phyloP scores from a whole-genome alignment of 2,797 vertebrate species.

The Ctenosaura bakeri region DNA sequence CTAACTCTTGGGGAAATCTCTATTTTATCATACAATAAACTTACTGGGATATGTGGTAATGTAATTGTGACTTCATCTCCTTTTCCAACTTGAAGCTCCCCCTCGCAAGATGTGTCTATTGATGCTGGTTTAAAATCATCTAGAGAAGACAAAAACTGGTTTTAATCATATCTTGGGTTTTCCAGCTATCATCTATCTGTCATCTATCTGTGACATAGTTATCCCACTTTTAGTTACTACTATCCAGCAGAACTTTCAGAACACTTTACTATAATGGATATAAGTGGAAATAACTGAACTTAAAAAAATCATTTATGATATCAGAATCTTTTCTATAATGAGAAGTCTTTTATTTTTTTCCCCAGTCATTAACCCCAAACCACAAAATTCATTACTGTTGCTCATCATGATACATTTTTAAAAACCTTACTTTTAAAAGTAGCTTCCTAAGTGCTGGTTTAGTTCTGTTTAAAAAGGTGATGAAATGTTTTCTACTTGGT shows the following conservation, averaged over 20 bases:
- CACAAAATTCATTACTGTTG: background rate
- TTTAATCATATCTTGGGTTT: slow-evolving; percentile 20
- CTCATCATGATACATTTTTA: background rate
- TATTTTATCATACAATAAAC: slow-evolving; percentile 53
- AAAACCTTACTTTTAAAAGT: too few relatives aligned
- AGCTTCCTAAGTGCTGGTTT: background rate
- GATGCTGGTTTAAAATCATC: slow-evolving; percentile 99
- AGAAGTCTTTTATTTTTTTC: too few relatives aligned
- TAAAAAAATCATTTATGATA: background rate
- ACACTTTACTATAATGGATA: background rate
- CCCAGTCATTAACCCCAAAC: background rate
- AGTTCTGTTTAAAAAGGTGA: background rate
- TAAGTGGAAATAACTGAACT: background rate
- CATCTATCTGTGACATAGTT: background rate
- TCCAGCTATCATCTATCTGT: background rate
- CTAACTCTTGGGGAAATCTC: background rate
- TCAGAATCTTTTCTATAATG: background rate
- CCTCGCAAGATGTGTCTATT: slow-evolving; percentile 96
- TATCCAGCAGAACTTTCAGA: background rate
- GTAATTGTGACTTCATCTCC: slow-evolving; percentile 98
- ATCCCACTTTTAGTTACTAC: background rate
- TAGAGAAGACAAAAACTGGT: slow-evolving; percentile 70
- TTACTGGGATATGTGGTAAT: slow-evolving; percentile 95
- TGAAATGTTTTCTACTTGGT: background rate
- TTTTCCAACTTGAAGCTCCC: slow-evolving; percentile 98